Percentiles rank a stretch among this genome's conserved stretches.
Conservation (phyloP, 2,113 vertebrate species). For the Thalassarche chlororhynchos region DNA sequence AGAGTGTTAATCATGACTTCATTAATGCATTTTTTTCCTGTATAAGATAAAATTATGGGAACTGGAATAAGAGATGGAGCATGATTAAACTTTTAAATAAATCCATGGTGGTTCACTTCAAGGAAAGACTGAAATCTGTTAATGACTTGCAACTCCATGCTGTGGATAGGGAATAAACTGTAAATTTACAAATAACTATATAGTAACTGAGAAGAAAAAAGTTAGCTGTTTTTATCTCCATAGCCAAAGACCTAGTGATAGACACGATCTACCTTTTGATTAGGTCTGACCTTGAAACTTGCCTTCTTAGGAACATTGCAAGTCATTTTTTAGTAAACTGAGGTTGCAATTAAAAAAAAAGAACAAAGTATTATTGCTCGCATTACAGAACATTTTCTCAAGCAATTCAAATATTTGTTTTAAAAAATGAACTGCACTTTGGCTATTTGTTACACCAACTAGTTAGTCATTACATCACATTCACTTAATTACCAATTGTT, state of each 20-base stretch:
- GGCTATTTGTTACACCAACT: background rate
- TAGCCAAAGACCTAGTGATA: background rate
- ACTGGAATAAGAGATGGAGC: background rate
- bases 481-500: conserved; percentile 53
- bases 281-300: background rate
- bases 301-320: background rate
- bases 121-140: background rate
- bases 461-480: conserved; percentile 37
- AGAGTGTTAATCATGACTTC: background rate
- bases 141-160: background rate
- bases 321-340: background rate
- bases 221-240: background rate
- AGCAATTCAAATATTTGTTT: background rate
- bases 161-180: background rate
- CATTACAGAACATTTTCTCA: background rate
- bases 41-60: background rate
- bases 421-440: background rate
- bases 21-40: background rate
- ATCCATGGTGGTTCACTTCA: background rate
- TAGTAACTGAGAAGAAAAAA: background rate
- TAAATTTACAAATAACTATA: background rate
- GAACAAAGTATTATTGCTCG: background rate
- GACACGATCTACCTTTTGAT: background rate
- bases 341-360: background rate
- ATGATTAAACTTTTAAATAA: background rate